Base-by-base conservation (phyloP, 1,140 invertebrate genomes). In the Calephelis virginiensis region DNA sequence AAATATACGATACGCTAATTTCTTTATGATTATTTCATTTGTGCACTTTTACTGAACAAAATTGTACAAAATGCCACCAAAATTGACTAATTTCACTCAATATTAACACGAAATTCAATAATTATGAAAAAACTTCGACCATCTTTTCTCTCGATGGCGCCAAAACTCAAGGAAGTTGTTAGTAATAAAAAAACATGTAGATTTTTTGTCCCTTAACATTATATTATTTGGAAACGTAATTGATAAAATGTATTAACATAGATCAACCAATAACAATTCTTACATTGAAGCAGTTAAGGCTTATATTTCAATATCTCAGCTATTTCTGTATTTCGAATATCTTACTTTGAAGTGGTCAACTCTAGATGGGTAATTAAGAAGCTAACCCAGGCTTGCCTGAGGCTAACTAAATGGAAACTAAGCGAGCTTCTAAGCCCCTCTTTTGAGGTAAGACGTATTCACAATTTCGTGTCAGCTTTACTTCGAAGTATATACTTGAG, bases 331-430 rank as follows among this genome's bases (percentile, higher is more conserved):
- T 59, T 59, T 59, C 37, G 37, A 68, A 71, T 68, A 63, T 73
- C 68, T 70, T 66, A 67, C 70, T 70, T 81, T 74, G 71, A 67
- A 81, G 82, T 77, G 86, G 85, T 89, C 83, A 83, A 79, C 79
- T 81, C 77, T 67, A 79, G 79, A 82, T 82, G 78, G 80, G 82
- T 89, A 89, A 89, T 89, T 89, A 89, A 85, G 86, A 82, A 83
- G 79, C 75, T 80, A 80, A 83, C 85, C 82, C 83, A 80, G 73
- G 71, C 74, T 84, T 76, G 79, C 81, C 82, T 82, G 77, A 82
- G 84, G 81, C 80, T 70, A 73, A 74, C 77, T 83, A 85, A 89
- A 89, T 86, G 78, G 73, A 72, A 72, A 76, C 83, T 86, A 85
- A 86, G 83, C 83, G 80, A 80, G 74, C 78, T 80, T 70, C 80